phyloP scores from a whole-genome alignment of 2,797 vertebrate genomes.

The Varecia variegata region DNA sequence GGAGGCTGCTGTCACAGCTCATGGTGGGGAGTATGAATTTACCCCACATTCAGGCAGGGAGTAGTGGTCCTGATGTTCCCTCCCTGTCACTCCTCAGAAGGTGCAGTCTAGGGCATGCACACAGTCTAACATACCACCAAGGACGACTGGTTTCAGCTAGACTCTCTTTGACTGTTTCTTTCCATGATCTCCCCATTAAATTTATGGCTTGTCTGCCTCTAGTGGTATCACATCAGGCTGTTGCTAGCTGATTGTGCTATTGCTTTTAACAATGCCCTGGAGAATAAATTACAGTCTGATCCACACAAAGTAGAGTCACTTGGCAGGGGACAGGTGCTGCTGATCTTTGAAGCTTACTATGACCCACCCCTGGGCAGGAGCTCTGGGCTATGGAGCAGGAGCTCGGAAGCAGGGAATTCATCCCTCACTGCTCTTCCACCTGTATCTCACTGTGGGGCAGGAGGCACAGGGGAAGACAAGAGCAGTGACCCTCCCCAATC shows the following conservation, averaged over 20 bases:
- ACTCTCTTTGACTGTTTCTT: background rate
- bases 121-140: background rate
- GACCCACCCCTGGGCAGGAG: background rate
- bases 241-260: background rate
- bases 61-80: background rate
- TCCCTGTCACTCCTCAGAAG: background rate
- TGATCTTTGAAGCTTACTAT: background rate
- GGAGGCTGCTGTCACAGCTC: background rate
- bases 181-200: background rate
- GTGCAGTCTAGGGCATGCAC: accelerated
- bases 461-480: background rate
- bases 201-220: background rate
- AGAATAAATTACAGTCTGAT: background rate
- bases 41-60: background rate
- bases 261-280: background rate
- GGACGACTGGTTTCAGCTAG: background rate
- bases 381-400: background rate
- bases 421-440: background rate
- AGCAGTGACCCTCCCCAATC: too few species aligned
- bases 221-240: background rate
- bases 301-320: background rate
- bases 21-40: background rate
- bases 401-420: background rate
- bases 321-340: background rate
- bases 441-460: accelerated